Evolutionary conservation across 1,140 invertebrate genomes (phyloP), one percentile per base, ranked within the genome.

Genomic region (Bombus balteatus): DNA sequence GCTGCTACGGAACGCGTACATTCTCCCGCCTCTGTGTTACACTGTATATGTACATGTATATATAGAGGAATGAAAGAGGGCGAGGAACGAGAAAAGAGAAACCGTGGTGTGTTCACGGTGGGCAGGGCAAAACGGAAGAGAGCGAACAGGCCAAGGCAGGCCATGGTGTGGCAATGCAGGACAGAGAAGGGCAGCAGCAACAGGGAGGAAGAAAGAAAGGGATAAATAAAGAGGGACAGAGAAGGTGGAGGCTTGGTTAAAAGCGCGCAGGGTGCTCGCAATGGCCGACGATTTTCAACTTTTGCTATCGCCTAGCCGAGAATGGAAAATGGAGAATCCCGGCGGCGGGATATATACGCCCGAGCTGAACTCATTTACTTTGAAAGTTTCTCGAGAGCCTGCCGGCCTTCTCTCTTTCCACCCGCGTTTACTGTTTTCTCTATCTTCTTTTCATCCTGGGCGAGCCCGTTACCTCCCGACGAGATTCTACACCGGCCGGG

Each of bases 281-380:
- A 92, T 91, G 91, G 89, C 89, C 86, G 89, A 88, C 92, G 91
- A 94, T 94, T 93, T 93, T 93, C 90, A 94, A 95, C 93, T 93
- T 94, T 94, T 92, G 91, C 91, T 91, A 92, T 93, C 91, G 91
- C 87, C 83, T 87, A 90, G 87, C 90, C 89, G 88, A 89, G 89
- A 89, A 92, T 92, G 91, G 91, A 93, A 92, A 92, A 89, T 91
- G 88, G 92, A 87, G 90, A 91, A 91, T 91, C 88, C 88, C 88
- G 85, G 85, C 85, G 86, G 82, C 66, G 75, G 80, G 3, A 77
- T 86, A 59, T 47, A 73, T 81, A 87, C 79, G 82, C 74, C 85
- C 28, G 77, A 80, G 76, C 81, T 85, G 89, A 92, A 90, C 88
- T 91, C 91, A 85, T 91, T 91, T 91, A 91, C 85, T 91, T 90